Conservation (phyloP, 1,140 invertebrate species). For the Drosophila lacertosa region DNA sequence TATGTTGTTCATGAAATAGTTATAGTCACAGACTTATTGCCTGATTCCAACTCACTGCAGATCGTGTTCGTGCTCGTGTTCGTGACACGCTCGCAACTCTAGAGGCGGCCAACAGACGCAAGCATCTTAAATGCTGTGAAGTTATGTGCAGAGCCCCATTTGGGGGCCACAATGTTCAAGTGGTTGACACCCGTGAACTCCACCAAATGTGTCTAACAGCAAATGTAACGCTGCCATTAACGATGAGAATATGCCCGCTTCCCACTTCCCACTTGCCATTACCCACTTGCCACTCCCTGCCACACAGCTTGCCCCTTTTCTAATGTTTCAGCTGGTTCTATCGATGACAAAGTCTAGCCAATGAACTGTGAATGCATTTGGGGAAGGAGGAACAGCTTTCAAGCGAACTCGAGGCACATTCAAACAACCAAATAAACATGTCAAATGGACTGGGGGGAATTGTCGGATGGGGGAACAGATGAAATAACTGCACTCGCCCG, state of each 20-base stretch:
- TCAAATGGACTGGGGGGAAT: background rate
- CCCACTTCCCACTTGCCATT: background rate
- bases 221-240: constrained; percentile 49
- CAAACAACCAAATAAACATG: constrained; percentile 28
- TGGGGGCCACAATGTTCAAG: constrained; percentile 55
- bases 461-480: background rate
- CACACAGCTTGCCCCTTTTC: background rate
- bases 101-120: background rate
- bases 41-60: background rate
- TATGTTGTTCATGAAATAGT: too few species aligned
- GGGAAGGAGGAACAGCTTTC: background rate
- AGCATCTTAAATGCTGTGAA: constrained; percentile 19
- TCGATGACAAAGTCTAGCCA: constrained; percentile 34
- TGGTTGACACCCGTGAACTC: constrained; percentile 69
- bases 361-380: constrained; percentile 44
- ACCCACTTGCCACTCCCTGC: background rate
- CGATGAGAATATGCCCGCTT: constrained; percentile 23
- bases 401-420: constrained; percentile 2
- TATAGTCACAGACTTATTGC: too few species aligned
- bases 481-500: constrained; percentile 11
- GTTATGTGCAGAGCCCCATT: constrained; percentile 29
- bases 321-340: constrained; percentile 12
- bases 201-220: constrained; percentile 45
- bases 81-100: constrained; percentile 20
- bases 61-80: background rate